These are phyloP conservation scores for Hippocampus zosterae DNA, from an alignment of 2,113 vertebrate species.

Conservation along the genomic window DNA sequence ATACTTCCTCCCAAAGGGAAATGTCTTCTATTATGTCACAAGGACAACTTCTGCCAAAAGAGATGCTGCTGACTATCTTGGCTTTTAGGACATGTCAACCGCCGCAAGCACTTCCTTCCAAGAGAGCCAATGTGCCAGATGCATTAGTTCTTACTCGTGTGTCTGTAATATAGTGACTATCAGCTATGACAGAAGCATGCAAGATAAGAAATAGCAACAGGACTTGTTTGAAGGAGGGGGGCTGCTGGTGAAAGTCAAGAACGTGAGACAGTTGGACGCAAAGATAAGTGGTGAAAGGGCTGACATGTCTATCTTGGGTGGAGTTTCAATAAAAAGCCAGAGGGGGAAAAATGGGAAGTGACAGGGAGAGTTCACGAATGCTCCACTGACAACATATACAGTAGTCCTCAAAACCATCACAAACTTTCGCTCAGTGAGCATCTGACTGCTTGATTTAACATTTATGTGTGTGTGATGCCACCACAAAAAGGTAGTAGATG, in stretches of 20 bases:
- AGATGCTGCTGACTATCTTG: neutral
- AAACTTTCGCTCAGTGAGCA: too few species aligned
- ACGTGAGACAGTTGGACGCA: conserved; percentile 15
- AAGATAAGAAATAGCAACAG: conserved; percentile 25
- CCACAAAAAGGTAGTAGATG: too few species aligned
- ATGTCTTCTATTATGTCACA: conserved; percentile 7
- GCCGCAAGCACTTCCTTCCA: conserved; percentile 19
- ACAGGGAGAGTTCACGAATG: neutral
- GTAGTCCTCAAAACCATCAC: neutral
- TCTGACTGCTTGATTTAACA: too few species aligned
- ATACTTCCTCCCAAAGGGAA: conserved; percentile 32
- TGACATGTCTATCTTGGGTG: conserved; percentile 11
- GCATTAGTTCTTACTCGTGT: neutral
- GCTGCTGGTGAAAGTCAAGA: neutral
- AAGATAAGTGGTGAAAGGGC: conserved; percentile 29
- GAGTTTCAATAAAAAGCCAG: neutral
- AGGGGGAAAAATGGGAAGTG: conserved; percentile 17
- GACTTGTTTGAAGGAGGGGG: neutral
- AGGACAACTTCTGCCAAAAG: neutral
- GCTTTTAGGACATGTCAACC: neutral
- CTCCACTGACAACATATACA: neutral
- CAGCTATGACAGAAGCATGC: conserved; percentile 14
- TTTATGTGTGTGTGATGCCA: too few species aligned
- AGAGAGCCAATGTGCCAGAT: conserved; percentile 7
- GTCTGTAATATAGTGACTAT: conserved; percentile 6